These are phyloP conservation scores for Zonitis immaculata DNA, from an alignment of 2,888 invertebrate species.

Conservation along the genomic window DNA sequence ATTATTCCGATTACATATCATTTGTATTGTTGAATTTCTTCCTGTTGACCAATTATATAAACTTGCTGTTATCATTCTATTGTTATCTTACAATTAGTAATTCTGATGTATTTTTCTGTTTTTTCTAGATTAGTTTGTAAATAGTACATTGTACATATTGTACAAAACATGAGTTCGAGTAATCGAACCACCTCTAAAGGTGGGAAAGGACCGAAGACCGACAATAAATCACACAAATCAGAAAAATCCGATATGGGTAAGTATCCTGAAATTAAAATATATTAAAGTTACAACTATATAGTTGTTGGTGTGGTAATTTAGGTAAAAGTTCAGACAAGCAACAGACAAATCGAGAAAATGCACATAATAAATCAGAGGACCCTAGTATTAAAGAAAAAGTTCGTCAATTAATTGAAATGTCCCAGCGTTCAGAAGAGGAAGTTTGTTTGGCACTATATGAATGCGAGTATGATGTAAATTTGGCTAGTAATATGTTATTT, in stretches of 20 bases:
- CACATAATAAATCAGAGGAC: slow-evolving; percentile 52
- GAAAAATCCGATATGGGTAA: slow-evolving; percentile 46
- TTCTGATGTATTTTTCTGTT: neutral
- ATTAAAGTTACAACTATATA: too few relatives aligned
- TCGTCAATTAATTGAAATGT: slow-evolving; percentile 83
- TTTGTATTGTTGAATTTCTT: neutral
- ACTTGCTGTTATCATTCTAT: neutral
- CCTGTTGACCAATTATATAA: neutral
- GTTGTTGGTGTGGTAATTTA: slow-evolving; percentile 11
- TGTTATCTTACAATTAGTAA: neutral
- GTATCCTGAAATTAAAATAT: slow-evolving; percentile 1
- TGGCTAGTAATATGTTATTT: slow-evolving; percentile 75
- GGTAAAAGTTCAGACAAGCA: slow-evolving; percentile 43
- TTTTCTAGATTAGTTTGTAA: slow-evolving; percentile 65
- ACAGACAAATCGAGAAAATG: slow-evolving; percentile 36
- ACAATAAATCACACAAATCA: slow-evolving; percentile 45
- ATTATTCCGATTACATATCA: neutral
- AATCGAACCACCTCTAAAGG: slow-evolving; percentile 64
- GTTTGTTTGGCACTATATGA: slow-evolving; percentile 90
- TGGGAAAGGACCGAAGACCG: slow-evolving; percentile 51
- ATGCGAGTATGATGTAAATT: slow-evolving; percentile 82
- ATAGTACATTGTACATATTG: slow-evolving; percentile 77
- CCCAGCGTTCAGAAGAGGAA: slow-evolving; percentile 83
- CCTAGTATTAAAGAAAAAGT: slow-evolving; percentile 64
- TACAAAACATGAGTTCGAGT: slow-evolving; percentile 66